Evolutionary conservation across 2,797 vertebrate genomes (phyloP).

Genomic region (Dipus sagitta): DNA sequence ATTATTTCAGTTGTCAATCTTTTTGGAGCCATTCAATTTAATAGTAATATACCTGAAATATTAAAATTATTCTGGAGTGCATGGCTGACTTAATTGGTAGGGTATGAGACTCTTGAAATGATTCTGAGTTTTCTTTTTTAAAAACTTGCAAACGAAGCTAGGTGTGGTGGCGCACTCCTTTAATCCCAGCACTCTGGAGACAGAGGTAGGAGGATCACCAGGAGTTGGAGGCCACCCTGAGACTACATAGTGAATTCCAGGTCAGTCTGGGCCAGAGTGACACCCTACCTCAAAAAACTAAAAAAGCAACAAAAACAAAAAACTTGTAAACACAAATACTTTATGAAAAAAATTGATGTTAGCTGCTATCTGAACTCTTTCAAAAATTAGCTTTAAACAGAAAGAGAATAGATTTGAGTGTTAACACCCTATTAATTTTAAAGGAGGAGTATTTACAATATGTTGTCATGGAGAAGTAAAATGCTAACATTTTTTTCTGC

Average conservation of each 20-base stretch:
- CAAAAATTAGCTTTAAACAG: neutral
- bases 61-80: too few species aligned
- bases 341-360: neutral
- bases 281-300: too few species aligned
- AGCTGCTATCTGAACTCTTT: neutral
- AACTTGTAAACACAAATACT: too few species aligned
- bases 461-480: neutral
- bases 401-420: neutral
- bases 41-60: neutral
- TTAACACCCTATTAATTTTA: neutral
- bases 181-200: too few species aligned
- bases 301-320: too few species aligned
- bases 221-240: too few species aligned
- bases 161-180: too few species aligned
- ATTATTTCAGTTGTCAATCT: neutral
- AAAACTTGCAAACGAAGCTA: neutral
- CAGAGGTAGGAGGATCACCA: too few species aligned
- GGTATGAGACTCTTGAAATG: neutral
- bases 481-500: neutral
- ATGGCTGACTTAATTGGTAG: too few species aligned
- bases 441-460: neutral
- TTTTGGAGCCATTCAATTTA: neutral
- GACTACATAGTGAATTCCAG: too few species aligned
- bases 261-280: too few species aligned
- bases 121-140: slow-evolving; percentile 11